Evolutionary conservation across 2,113 vertebrate genomes (phyloP).

Genomic region (Vireo altiloquus): DNA sequence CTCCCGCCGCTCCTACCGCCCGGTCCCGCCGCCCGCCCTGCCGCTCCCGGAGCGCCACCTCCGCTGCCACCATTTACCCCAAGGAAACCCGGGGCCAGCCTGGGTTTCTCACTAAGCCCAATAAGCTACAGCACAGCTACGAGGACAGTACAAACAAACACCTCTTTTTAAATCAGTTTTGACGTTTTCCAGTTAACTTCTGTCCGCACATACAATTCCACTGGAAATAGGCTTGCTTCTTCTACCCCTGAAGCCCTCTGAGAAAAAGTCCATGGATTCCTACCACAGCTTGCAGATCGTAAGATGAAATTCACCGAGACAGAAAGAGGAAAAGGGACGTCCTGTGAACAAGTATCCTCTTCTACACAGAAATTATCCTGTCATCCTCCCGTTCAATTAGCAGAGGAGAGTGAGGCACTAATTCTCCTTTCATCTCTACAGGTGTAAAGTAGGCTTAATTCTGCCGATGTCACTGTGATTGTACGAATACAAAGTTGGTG

Average conservation of each 20-base stretch:
- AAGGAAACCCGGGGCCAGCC: no score
- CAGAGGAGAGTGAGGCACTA: neutral
- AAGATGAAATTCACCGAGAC: neutral
- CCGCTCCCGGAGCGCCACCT: neutral
- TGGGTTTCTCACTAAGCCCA: neutral
- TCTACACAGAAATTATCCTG: neutral
- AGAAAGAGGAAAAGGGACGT: neutral
- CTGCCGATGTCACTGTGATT: neutral
- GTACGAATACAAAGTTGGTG: neutral
- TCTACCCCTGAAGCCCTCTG: neutral
- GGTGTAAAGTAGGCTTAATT: neutral
- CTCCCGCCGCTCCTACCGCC: no score
- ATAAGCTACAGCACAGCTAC: no score
- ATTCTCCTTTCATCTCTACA: neutral
- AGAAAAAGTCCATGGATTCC: neutral
- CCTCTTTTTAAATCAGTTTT: neutral
- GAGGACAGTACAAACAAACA: neutral
- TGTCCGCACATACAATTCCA: neutral
- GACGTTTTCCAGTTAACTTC: fast-evolving
- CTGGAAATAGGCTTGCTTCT: neutral
- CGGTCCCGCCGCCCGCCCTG: no score
- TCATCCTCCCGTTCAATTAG: neutral
- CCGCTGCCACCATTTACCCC: no score
- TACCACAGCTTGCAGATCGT: fast-evolving
- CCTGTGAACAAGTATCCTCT: fast-evolving